A percentile compares a stretch with the other conserved stretches of the same genome.
phyloP scores from a whole-genome alignment of 2,888 invertebrate species.

The Melitaea athalia region DNA sequence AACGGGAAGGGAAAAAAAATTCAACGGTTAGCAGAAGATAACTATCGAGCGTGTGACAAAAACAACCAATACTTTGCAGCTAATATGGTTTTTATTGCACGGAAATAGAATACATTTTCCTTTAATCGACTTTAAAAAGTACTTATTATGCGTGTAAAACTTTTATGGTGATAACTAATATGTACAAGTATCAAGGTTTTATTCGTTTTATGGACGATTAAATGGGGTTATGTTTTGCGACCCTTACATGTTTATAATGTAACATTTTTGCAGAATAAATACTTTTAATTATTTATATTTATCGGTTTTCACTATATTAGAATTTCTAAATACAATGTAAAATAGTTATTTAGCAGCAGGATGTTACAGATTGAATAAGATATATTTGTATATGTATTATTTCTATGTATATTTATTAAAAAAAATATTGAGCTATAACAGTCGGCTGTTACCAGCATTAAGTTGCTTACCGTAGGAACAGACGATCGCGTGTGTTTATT shows the following conservation, averaged over 20 bases:
- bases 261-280: neutral
- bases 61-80: conserved; percentile 45
- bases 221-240: conserved; percentile 52
- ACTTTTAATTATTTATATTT: neutral
- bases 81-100: neutral
- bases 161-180: conserved; percentile 65
- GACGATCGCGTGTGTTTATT: too few species aligned
- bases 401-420: too few species aligned
- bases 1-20: conserved; percentile 49
- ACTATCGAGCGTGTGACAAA: conserved; percentile 56
- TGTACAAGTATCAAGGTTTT: conserved; percentile 55
- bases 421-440: too few species aligned
- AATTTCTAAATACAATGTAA: too few species aligned
- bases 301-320: neutral
- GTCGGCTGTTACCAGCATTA: too few species aligned
- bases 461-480: too few species aligned
- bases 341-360: too few species aligned
- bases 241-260: conserved; percentile 49
- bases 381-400: too few species aligned
- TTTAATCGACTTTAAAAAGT: neutral
- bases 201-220: conserved; percentile 49
- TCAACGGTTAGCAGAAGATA: conserved; percentile 58
- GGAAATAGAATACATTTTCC: conserved; percentile 2
- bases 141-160: conserved; percentile 31
- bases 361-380: too few species aligned